phyloP scores from a whole-genome alignment of 2,797 vertebrate genomes.

The Orestias chungarensis region DNA sequence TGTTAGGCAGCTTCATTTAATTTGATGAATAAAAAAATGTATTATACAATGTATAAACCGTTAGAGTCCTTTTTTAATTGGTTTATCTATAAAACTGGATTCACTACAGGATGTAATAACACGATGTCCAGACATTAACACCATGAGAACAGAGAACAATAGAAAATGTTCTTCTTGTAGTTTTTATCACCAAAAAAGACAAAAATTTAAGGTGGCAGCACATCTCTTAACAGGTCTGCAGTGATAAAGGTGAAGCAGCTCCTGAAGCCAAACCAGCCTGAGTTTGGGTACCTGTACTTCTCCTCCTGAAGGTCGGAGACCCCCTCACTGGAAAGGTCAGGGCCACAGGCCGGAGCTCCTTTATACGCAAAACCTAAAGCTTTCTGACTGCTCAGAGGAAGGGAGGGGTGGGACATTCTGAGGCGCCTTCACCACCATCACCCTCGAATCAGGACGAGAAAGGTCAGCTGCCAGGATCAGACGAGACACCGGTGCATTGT shows the following conservation, averaged over 20 bases:
- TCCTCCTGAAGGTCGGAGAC: conserved; percentile 8
- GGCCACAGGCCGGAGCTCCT: neutral
- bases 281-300: conserved; percentile 37
- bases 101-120: neutral
- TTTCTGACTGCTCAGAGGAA: conserved; percentile 43
- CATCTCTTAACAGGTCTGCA: neutral
- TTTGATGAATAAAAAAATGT: conserved; percentile 54
- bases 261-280: conserved; percentile 48
- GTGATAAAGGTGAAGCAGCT: conserved; percentile 66
- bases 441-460: conserved; percentile 39
- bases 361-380: neutral
- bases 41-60: conserved; percentile 46
- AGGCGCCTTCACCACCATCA: conserved; percentile 29
- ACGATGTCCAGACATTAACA: neutral
- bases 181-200: neutral
- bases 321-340: conserved; percentile 61
- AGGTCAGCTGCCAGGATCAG: conserved; percentile 62
- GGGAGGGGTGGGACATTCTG: neutral
- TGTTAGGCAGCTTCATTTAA: conserved; percentile 51
- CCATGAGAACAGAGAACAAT: neutral
- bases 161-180: neutral
- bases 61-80: neutral
- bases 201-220: conserved; percentile 24
- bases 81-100: conserved; percentile 8
- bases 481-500: neutral